Percentiles rank a stretch among this genome's conserved stretches.
phyloP scores from a whole-genome alignment of 2,888 invertebrate genomes.

The Strigamia maritima region DNA sequence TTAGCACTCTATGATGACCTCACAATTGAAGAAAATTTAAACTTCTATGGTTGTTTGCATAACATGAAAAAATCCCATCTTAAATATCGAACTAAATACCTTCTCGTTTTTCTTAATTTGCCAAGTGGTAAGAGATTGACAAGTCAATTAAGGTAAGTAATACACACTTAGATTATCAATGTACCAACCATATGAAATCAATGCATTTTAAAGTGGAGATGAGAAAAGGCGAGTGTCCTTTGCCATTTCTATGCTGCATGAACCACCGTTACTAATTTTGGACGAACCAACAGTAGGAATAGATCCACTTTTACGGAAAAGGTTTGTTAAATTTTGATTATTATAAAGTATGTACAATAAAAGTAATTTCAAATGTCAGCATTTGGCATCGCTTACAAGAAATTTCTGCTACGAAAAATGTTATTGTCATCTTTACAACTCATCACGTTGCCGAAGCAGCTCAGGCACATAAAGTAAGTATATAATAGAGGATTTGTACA shows the following conservation, averaged over 20 bases:
- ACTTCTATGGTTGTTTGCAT: too few relatives aligned
- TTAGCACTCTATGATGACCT: too few relatives aligned
- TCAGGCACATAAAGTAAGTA: constrained; percentile 78
- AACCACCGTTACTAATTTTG: constrained; percentile 49
- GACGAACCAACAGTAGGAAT: constrained; percentile 56
- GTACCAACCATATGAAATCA: too few relatives aligned
- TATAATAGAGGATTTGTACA: too few relatives aligned
- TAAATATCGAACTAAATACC: too few relatives aligned
- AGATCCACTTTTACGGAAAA: constrained; percentile 53
- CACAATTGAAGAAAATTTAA: too few relatives aligned
- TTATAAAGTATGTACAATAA: background rate
- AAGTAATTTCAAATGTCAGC: constrained; percentile 44
- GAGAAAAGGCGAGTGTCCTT: constrained; percentile 52
- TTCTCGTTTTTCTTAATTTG: too few relatives aligned
- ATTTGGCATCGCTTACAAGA: constrained; percentile 53
- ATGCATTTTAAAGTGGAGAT: constrained; percentile 52
- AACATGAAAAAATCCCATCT: too few relatives aligned
- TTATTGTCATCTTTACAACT: constrained; percentile 53
- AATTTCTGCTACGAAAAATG: constrained; percentile 48
- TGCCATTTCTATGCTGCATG: constrained; percentile 51
- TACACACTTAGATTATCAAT: too few relatives aligned
- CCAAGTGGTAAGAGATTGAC: too few relatives aligned
- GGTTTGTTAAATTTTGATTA: constrained; percentile 40
- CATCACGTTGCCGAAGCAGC: constrained; percentile 56
- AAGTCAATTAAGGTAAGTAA: too few relatives aligned